These are phyloP conservation scores for Cyrtonyx montezumae DNA, from an alignment of 2,113 vertebrate genomes.

Conservation along the genomic window DNA sequence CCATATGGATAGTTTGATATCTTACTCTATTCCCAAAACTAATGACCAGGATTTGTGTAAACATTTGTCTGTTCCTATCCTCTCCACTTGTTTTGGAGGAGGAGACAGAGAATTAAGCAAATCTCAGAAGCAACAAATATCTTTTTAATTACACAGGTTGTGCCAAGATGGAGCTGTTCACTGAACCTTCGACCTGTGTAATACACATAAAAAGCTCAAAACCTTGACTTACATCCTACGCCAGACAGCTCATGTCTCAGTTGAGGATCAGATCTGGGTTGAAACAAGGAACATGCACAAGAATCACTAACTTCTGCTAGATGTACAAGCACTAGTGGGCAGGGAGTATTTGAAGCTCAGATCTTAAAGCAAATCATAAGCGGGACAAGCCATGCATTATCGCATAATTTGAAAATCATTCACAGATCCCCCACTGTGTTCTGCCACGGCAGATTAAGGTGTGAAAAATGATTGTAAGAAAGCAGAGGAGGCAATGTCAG, in stretches of 20 bases:
- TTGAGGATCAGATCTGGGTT: background rate
- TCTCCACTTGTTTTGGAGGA: background rate
- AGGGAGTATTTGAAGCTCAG: background rate
- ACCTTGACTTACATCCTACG: background rate
- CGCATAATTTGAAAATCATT: background rate
- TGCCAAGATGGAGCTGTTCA: background rate
- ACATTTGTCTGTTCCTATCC: background rate
- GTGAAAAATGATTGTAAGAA: background rate
- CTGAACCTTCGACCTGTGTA: background rate
- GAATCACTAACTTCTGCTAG: background rate
- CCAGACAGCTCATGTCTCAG: background rate
- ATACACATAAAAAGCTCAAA: background rate
- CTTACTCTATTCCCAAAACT: background rate
- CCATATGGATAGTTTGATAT: background rate
- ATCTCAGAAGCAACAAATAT: background rate
- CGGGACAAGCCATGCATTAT: background rate
- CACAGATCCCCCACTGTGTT: background rate
- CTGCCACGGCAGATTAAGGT: background rate
- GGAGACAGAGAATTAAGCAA: background rate
- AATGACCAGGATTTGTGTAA: background rate
- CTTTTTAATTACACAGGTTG: background rate
- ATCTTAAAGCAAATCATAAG: background rate
- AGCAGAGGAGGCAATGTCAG: background rate
- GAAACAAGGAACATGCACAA: background rate
- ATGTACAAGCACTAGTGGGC: background rate